Evolutionary conservation across 2,113 vertebrate genomes (phyloP).

Genomic region (Bos javanicus): DNA sequence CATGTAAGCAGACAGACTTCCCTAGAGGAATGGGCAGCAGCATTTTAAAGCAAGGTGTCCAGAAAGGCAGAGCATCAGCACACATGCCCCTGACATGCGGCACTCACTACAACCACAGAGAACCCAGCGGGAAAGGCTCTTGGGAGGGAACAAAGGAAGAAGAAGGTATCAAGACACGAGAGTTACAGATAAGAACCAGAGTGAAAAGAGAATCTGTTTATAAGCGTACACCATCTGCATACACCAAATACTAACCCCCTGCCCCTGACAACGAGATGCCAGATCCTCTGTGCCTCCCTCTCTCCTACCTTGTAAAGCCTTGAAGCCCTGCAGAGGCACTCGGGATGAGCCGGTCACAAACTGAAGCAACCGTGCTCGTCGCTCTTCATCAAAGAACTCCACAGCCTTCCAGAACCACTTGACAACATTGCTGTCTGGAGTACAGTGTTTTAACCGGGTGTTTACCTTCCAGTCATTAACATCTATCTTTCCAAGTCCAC

Average conservation of each 20-base stretch:
- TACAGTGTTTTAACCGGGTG: conserved; percentile 98
- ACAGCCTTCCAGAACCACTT: conserved; percentile 99
- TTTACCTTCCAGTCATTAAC: conserved; percentile 98
- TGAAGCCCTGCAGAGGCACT: conserved; percentile 98
- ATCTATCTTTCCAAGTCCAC: conserved; percentile 98
- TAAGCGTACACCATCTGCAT: neutral
- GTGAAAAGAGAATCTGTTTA: neutral
- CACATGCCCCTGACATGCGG: rapidly evolving
- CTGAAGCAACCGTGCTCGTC: conserved; percentile 94
- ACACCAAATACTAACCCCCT: neutral
- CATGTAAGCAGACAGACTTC: neutral
- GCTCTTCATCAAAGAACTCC: conserved; percentile 97
- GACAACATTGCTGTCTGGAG: conserved; percentile 94
- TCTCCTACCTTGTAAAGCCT: conserved; percentile 93
- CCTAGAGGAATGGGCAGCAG: neutral
- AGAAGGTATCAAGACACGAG: neutral
- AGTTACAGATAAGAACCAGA: neutral
- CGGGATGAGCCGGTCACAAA: conserved; percentile 98
- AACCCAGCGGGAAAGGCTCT: neutral
- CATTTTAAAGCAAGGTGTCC: neutral
- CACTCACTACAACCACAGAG: conserved; percentile 4
- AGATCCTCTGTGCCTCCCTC: rapidly evolving
- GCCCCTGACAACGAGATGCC: neutral
- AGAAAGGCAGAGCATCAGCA: neutral
- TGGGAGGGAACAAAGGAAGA: neutral